These are phyloP conservation scores for Drosophila longiperda DNA, from an alignment of 2,888 invertebrate species.

Conservation along the genomic window DNA sequence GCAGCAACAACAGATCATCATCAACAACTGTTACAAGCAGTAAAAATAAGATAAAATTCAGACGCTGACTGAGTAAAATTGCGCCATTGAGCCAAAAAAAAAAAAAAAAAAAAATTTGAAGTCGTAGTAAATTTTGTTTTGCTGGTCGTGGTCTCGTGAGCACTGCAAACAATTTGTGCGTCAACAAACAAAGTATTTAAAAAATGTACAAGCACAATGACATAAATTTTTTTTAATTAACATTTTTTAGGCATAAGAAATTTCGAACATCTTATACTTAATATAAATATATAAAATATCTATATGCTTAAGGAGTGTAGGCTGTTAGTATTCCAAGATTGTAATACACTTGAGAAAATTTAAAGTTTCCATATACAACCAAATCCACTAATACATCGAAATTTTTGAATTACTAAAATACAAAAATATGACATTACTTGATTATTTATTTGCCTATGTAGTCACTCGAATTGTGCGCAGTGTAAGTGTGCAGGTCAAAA, in stretches of 20 bases:
- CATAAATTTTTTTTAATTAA: background rate
- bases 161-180: conserved; percentile 41
- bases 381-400: background rate
- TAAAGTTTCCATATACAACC: background rate
- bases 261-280: background rate
- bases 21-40: conserved; percentile 74
- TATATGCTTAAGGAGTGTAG: background rate
- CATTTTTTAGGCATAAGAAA: background rate
- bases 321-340: background rate
- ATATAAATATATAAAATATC: background rate
- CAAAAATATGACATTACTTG: background rate
- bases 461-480: conserved; percentile 40
- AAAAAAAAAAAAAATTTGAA: conserved; percentile 27
- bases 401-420: no score
- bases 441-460: background rate
- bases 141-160: conserved; percentile 18
- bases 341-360: background rate
- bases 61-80: conserved; percentile 66
- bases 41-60: conserved; percentile 76
- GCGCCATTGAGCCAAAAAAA: conserved; percentile 63
- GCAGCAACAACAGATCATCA: conserved; percentile 43
- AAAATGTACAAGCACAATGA: background rate
- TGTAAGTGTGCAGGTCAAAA: conserved; percentile 71
- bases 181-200: background rate
- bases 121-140: conserved; percentile 38